Conservation (phyloP, 2,888 invertebrate genomes). For the Hyposoter dolosus region DNA sequence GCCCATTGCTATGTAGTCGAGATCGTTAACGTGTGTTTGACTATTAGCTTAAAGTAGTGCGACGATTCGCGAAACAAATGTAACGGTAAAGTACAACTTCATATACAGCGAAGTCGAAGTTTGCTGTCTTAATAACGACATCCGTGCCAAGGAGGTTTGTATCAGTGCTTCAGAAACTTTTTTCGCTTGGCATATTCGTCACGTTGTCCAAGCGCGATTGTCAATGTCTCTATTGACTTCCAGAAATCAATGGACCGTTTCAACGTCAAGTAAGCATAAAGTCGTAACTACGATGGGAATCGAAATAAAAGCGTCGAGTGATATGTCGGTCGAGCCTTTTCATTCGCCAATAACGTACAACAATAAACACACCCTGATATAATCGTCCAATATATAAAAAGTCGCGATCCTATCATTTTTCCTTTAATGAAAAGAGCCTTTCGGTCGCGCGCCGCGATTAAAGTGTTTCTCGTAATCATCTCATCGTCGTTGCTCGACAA, state of each 20-base stretch:
- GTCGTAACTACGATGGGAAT: neutral
- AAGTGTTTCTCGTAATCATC: constrained; percentile 42
- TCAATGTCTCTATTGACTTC: constrained; percentile 48
- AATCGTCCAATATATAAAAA: constrained; percentile 10
- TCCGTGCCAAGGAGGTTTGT: neutral
- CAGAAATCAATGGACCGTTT: constrained; percentile 1
- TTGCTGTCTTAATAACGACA: constrained; percentile 58
- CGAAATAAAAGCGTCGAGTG: neutral
- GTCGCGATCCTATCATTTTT: constrained; percentile 54
- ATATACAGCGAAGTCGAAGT: constrained; percentile 43
- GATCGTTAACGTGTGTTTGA: constrained; percentile 71
- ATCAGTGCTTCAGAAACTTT: neutral
- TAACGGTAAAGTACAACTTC: constrained; percentile 49
- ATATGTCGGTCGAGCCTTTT: neutral
- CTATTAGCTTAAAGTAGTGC: constrained; percentile 67
- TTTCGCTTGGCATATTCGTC: constrained; percentile 18
- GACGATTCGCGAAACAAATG: constrained; percentile 69
- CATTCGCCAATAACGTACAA: neutral
- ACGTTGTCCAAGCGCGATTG: neutral
- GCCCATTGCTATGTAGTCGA: constrained; percentile 26
- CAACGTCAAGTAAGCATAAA: neutral
- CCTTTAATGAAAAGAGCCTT: constrained; percentile 46
- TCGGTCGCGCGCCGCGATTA: constrained; percentile 24
- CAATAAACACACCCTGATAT: constrained; percentile 24
- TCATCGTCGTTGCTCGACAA: constrained; percentile 12